Base-by-base conservation (phyloP, 2,888 invertebrate species). In the Molanna angustata region DNA sequence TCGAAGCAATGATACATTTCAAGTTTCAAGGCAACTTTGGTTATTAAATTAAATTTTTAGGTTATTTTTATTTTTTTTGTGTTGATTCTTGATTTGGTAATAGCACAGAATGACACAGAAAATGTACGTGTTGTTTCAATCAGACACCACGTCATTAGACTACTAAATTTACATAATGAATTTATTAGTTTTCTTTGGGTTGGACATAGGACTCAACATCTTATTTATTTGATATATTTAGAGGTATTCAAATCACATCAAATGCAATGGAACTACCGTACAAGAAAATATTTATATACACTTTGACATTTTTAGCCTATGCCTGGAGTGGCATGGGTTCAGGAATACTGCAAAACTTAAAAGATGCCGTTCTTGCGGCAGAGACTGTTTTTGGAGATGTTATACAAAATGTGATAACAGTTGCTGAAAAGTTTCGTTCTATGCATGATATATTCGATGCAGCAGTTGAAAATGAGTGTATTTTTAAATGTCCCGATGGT, bases 361-460 rank as follows among this genome's bases (percentile, higher is more conserved):
- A 84, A 61, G 90, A 91, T 74, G 90, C 90, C 4, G 87, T 91
- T 42, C 71, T 90, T 54, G 80, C 87, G 1, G 89, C 89, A 6
- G 89, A 90, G 72, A 82, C 82, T n/a, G 80, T 89, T 33, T 88
- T 91, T 66, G 86, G 88, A 9, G 88, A 90, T 67, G 80, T 88
- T 61, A 80, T 90, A 62, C 76, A 81, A 59, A 89, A 90, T 72
- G 79, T 84, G 14, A 82, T 88, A 54, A 83, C 84, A 16, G 80
- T 89, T 4, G 87, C 84, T 6, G 83, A 82, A 63, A 88, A 84
- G 65, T 85, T 92, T 62, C 82, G 82, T 63, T 83, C 83, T 11
- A 77, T 90, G 44, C 86, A 90, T 63, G 90, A 91, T 62, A 83
- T 91, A 3, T 86, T 92, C 63, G 87, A 90, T 70, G 88, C 89